Base-by-base conservation (phyloP, 2,113 vertebrate species). In the Charadrius vociferus region DNA sequence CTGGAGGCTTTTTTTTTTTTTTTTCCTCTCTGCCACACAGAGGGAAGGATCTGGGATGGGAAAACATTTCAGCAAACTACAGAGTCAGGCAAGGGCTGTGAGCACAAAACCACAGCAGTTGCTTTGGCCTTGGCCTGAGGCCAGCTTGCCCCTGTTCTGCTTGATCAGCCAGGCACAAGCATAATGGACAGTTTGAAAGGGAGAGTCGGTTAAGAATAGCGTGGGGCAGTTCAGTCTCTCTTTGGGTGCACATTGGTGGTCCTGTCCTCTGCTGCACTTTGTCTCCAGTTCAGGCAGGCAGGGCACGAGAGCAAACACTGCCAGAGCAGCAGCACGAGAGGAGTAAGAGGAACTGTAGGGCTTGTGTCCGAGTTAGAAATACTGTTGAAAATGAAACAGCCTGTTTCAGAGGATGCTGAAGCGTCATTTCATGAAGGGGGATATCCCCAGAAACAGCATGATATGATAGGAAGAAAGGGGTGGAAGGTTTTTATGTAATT, bases 131-230 rank as follows among this genome's bases (percentile, higher is more conserved):
- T 80, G 80, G 65, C 59, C 1, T 30, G 65, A 62, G 45, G 80
- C 85, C 93, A 91, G 43, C 88, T 79, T 45, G 74, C 73, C 73
- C 82, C 71, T 79, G 5, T 95, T 94, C 93, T 81, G 93, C 59
- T 73, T 49, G 80, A 77, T 49, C 62, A 77, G 62, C 55, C 62
- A 91, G 81, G 75, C 65, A 82, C 59, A 83, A 37, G 37, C 26
- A 8, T 23, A 87, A 92, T 23, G 72, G 89, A n/a, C 68, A 37
- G 86, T 67, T 65, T 82, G 93, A 96, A 94, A 95, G 39, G 80
- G 52, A 58, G 65, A 56, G 67, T 88, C 56, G 59, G 52, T 63
- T 50, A 66, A 68, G 66, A 71, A 27, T 19, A 61, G 75, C 11
- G 1, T 34, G 58, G 26, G 32, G 23, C 49, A n/a, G n/a, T 65